A percentile compares a stretch with the other conserved stretches of the same genome.
Evolutionary conservation across 2,113 vertebrate genomes (phyloP).

Genomic region (Aspidoscelis tigris): DNA sequence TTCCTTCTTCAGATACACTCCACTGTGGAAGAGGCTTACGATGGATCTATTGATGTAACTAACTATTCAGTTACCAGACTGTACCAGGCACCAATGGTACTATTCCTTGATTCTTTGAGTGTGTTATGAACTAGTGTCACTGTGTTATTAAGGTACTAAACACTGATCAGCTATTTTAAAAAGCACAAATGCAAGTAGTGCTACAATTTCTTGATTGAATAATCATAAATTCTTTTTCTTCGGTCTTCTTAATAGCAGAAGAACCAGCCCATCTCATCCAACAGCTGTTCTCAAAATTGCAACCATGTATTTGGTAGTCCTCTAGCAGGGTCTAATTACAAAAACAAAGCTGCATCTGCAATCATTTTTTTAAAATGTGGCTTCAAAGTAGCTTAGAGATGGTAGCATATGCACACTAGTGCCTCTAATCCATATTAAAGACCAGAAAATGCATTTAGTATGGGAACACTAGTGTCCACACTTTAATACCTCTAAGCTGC

Average conservation of each 20-base stretch:
- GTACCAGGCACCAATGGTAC: background rate
- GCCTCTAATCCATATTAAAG: too few species aligned
- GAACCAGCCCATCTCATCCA: background rate
- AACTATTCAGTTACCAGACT: background rate
- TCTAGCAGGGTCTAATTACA: background rate
- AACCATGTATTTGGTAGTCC: background rate
- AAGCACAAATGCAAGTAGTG: background rate
- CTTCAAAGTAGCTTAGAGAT: too few species aligned
- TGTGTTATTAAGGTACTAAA: background rate
- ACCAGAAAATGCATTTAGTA: too few species aligned
- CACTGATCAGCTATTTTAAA: background rate
- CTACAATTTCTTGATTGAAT: too few species aligned
- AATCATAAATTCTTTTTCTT: constrained; percentile 16
- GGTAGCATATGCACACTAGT: too few species aligned
- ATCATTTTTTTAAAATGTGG: too few species aligned
- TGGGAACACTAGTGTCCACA: too few species aligned
- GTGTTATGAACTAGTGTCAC: background rate
- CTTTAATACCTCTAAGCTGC: too few species aligned
- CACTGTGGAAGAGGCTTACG: background rate
- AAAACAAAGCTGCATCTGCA: background rate
- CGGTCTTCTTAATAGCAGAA: background rate
- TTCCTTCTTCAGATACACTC: background rate
- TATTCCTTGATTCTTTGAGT: background rate
- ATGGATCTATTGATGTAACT: background rate
- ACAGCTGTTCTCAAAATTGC: background rate